Base-by-base conservation (phyloP, 2,888 invertebrate genomes). In the Zonitis immaculata region DNA sequence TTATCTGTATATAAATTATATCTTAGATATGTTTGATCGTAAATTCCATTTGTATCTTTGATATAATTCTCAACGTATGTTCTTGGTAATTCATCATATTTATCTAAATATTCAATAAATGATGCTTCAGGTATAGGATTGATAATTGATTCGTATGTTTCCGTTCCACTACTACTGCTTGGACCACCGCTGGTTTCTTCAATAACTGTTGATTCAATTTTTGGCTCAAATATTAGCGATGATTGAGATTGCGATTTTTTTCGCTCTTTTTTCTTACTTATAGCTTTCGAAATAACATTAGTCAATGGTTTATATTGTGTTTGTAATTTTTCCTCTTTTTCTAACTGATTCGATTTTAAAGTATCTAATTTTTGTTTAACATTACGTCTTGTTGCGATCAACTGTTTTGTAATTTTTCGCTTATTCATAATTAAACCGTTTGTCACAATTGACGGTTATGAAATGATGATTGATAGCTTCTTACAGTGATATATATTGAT, bases 21-120 rank as follows among this genome's bases (percentile, higher is more conserved):
- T 44, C 47, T 52, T 8, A 55, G 53, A 54, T 55, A 59, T 49
- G 42, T 52, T 9, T 55, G 42, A 61, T 61, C 59, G 48, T 52
- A 54, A 43, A 44, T 42, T 32, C 45, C 39, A 28, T 43, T 25
- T 12, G 45, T 47, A 53, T 53, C 53, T 35, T 18, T 49, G 18
- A 44, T 9, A 26, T 47, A 42, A 9, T 50, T 47, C 2, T 42
- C n/a, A 26, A 52, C 27, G 44, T 56, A 56, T 22, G 39, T 44
- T 53, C 50, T 49, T 6, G 56, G 56, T 51, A 56, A 53, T 4
- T 52, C 39, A 47, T 49, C 42, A 30, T 47, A 56, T 53, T 56
- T 46, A 12, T 53, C 42, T 30, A 47, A 47, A 51, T 51, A 47
- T 52, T 48, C 48, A 11, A 2, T 6, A 26, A 25, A 42, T 16